Base-by-base conservation (phyloP, 2,797 vertebrate species). In the Rhinichthys osculus region DNA sequence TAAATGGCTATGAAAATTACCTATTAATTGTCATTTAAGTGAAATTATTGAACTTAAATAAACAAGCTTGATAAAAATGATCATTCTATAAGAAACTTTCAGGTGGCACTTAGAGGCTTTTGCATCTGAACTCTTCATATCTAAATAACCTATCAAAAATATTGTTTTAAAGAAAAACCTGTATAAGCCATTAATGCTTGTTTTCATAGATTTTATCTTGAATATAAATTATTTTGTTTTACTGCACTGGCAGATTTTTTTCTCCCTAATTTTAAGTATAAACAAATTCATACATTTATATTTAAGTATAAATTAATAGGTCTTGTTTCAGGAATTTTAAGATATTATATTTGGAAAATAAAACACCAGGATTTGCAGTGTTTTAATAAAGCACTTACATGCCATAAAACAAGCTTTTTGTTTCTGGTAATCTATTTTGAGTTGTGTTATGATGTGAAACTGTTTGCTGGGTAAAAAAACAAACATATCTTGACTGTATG, bases 121-220 rank as follows among this genome's bases (percentile, higher is more conserved):
- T n/a, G n/a, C n/a, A n/a, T n/a, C n/a, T n/a, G n/a, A n/a, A n/a
- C n/a, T n/a, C n/a, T n/a, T n/a, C n/a, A n/a, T n/a, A n/a, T n/a
- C 5, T 14, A 57, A 77, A 77, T 57, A 78, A 40, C 21, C 14
- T 16, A 78, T n/a, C n/a, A 33, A 74, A 50, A 57, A 59, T 0
- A 7, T 23, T 38, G 23, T 11, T 57, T 50, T 9, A 52, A 17
- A 74, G 27, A 74, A 73, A 9, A 30, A 30, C 11, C 6, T 17
- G 42, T 19, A 13, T 1, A 52, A 52, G 27, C 21, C 27, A 33
- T 35, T 76, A 76, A 76, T 9, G n/a, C 33, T 57, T 54, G 30
- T 50, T 76, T 77, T 77, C 11, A 57, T 62, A 78, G 76, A 78
- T 78, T 78, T 59, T 40, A 59, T 59, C 54, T 27, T 10, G 35